phyloP scores from a whole-genome alignment of 1,140 invertebrate genomes.

The Camponotus vicinus region DNA sequence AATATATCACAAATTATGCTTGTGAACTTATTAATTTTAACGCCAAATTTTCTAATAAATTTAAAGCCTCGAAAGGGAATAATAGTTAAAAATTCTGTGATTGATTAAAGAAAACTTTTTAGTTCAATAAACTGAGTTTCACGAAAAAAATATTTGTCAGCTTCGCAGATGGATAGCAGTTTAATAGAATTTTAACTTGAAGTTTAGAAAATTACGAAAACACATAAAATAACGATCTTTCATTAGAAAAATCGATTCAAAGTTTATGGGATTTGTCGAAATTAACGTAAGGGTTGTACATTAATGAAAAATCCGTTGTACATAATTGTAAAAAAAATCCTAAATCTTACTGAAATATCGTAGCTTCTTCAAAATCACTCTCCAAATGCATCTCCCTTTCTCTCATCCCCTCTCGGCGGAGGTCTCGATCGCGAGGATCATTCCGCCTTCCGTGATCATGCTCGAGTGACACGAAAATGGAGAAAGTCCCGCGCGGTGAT shows the following conservation, averaged over 20 bases:
- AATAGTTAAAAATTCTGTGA: neutral
- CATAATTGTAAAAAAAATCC: neutral
- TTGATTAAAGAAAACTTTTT: neutral
- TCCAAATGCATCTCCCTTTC: neutral
- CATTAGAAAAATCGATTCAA: neutral
- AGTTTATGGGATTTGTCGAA: neutral
- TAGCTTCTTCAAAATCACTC: neutral
- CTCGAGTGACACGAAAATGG: constrained; percentile 34
- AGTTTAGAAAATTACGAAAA: neutral
- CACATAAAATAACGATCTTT: neutral
- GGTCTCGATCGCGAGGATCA: neutral
- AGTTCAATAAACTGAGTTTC: neutral
- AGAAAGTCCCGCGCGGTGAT: constrained; percentile 24
- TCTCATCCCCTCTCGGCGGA: no score
- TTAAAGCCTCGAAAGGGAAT: neutral
- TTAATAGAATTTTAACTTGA: neutral
- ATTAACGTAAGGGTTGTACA: neutral
- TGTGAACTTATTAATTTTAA: neutral
- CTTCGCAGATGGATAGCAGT: neutral
- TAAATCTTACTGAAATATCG: neutral
- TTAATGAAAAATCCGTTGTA: neutral
- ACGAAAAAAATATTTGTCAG: neutral
- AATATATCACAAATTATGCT: neutral
- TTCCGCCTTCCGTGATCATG: neutral
- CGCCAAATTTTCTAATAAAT: neutral